phyloP scores from a whole-genome alignment of 2,113 vertebrate genomes.

The Dromiciops gliroides region DNA sequence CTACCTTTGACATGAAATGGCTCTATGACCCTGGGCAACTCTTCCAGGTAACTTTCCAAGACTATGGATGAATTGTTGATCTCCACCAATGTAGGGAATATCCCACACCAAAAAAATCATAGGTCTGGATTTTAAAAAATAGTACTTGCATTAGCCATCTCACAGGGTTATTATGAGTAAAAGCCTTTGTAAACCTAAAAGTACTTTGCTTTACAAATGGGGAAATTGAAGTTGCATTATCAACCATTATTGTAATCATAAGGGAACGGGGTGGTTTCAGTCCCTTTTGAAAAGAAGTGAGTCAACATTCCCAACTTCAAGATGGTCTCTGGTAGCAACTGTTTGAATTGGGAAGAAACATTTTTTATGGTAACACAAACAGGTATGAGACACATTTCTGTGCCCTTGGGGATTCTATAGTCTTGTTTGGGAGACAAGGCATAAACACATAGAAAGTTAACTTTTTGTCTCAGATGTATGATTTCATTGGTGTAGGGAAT shows the following conservation, averaged over 20 bases:
- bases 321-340: not conserved
- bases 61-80: not conserved
- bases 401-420: not conserved
- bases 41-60: not conserved
- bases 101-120: not conserved
- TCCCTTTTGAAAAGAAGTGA: not conserved
- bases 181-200: not conserved
- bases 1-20: not conserved
- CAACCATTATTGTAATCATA: not conserved
- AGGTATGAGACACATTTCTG: not conserved
- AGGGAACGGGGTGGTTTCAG: not conserved
- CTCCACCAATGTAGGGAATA: not conserved
- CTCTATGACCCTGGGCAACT: not conserved
- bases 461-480: not conserved
- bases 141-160: not conserved
- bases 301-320: not conserved
- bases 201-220: not conserved
- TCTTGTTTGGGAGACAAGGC: not conserved
- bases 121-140: not conserved
- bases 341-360: not conserved
- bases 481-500: not conserved
- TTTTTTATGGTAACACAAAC: not conserved
- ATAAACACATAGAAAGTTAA: not conserved
- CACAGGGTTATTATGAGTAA: not conserved
- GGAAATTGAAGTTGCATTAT: not conserved